A percentile compares a stretch with the other conserved stretches of the same genome.
phyloP scores from a whole-genome alignment of 2,797 vertebrate species.

The Scyliorhinus canicula region DNA sequence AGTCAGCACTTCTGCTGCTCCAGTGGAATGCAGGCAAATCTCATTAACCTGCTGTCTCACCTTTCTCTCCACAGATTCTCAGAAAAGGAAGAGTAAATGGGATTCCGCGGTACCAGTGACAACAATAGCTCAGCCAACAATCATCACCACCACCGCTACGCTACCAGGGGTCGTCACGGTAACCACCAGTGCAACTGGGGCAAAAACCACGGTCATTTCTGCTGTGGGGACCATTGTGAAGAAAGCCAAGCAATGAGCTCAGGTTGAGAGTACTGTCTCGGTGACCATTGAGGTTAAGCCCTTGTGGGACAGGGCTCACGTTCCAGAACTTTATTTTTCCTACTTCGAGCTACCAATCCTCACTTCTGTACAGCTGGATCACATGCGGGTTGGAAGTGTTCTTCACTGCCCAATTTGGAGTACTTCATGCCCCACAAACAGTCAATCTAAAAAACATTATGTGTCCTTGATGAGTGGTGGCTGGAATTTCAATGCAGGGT shows the following conservation, averaged over 20 bases:
- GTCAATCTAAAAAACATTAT: neutral
- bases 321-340: neutral
- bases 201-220: slow-evolving; percentile 95
- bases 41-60: neutral
- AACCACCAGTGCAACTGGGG: slow-evolving; percentile 91
- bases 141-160: slow-evolving; percentile 84
- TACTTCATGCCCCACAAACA: slow-evolving; percentile 32
- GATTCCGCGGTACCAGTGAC: slow-evolving; percentile 89
- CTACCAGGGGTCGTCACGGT: slow-evolving; percentile 88
- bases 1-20: neutral
- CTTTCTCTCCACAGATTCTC: slow-evolving; percentile 67
- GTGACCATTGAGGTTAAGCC: neutral
- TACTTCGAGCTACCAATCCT: neutral
- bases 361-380: neutral
- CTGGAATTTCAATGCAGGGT: neutral
- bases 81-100: slow-evolving; percentile 98
- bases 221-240: slow-evolving; percentile 94
- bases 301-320: no score
- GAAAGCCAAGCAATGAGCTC: slow-evolving; percentile 86
- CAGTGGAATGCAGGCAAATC: neutral
- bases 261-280: neutral
- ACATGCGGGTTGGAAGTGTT: slow-evolving; percentile 29
- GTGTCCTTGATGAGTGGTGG: neutral
- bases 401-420: slow-evolving; percentile 43
- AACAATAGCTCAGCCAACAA: slow-evolving; percentile 81